Evolutionary conservation across 2,888 invertebrate genomes (phyloP).

Genomic region (Dryobota labecula): DNA sequence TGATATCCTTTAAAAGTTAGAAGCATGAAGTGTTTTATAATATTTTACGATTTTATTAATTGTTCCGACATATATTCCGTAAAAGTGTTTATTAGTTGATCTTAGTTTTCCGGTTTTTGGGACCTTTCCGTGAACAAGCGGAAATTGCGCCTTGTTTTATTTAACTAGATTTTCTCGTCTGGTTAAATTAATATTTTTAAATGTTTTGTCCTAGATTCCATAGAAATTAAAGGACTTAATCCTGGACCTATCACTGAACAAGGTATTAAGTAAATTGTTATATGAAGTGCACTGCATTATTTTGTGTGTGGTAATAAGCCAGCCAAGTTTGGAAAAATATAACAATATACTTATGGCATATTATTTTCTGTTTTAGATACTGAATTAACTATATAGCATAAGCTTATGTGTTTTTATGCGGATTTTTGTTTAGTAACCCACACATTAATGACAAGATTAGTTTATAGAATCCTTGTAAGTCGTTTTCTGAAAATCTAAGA

Average conservation of each 20-base stretch:
- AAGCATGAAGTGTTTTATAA: background rate
- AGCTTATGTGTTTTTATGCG: background rate
- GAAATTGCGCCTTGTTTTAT: background rate
- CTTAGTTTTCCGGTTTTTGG: background rate
- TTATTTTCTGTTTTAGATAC: background rate
- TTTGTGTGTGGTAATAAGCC: background rate
- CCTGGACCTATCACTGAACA: constrained; percentile 1
- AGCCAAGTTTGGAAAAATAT: background rate
- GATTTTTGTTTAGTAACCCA: background rate
- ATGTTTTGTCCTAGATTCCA: constrained; percentile 29
- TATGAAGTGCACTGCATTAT: background rate
- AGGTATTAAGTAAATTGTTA: constrained; percentile 31
- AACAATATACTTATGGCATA: background rate
- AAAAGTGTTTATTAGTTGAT: background rate
- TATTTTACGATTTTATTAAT: constrained; percentile 1
- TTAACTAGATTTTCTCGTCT: background rate
- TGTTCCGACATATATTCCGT: background rate
- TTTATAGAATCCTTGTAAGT: background rate
- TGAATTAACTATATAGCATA: background rate
- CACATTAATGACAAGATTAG: background rate
- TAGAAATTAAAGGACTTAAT: constrained; percentile 8
- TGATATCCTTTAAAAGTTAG: background rate
- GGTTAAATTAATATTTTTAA: background rate
- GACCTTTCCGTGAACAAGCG: background rate
- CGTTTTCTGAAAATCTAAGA: background rate